These are phyloP conservation scores for Tolypeutes matacus DNA, from an alignment of 2,797 vertebrate species.

Conservation along the genomic window DNA sequence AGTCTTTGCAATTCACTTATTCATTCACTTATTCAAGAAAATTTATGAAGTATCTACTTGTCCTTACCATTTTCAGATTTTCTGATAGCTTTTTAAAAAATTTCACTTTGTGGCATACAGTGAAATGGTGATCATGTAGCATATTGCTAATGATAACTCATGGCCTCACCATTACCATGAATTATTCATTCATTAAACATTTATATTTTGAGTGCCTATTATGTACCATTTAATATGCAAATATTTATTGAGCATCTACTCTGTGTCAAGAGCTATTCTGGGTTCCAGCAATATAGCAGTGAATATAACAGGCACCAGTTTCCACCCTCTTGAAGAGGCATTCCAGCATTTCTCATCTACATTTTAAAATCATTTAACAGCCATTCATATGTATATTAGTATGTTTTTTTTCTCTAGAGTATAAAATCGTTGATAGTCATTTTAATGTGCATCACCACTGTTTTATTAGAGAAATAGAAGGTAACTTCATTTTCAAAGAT, in stretches of 20 bases:
- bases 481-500: slow-evolving; percentile 82
- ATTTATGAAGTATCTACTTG: slow-evolving; percentile 48
- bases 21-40: slow-evolving; percentile 46
- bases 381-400: neutral
- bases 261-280: neutral
- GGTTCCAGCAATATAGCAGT: neutral
- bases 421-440: slow-evolving; percentile 40
- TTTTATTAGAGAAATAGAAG: slow-evolving; percentile 80
- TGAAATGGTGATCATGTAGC: neutral
- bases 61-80: slow-evolving; percentile 37
- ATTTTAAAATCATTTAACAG: slow-evolving; percentile 29
- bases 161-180: neutral
- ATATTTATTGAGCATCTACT: slow-evolving; percentile 63
- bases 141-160: slow-evolving; percentile 49
- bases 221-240: neutral
- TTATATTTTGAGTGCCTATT: slow-evolving; percentile 34
- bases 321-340: neutral
- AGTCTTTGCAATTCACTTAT: slow-evolving; percentile 51
- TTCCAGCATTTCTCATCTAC: neutral
- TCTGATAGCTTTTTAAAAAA: slow-evolving; percentile 37
- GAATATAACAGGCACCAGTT: neutral
- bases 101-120: neutral
- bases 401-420: slow-evolving; percentile 2
- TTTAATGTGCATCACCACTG: neutral
- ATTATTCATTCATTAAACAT: slow-evolving; percentile 33